Percentiles rank a stretch among this genome's conserved stretches.
Evolutionary conservation across 2,797 vertebrate species (phyloP).

Genomic region (Tangara arthus): DNA sequence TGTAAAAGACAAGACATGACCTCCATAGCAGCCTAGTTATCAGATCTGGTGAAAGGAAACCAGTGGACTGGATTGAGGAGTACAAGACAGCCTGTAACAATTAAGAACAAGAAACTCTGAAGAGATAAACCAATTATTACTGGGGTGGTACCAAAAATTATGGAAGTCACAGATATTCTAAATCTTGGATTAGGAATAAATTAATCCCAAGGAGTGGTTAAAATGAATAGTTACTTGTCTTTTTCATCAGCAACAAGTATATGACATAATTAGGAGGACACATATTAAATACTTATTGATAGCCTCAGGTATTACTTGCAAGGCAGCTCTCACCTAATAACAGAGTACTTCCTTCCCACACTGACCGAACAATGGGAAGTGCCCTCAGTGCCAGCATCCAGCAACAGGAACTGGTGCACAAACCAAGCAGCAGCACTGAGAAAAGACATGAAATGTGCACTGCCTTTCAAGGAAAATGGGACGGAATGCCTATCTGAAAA

Average conservation of each 20-base stretch:
- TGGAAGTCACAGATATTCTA: not conserved
- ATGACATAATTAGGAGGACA: not conserved
- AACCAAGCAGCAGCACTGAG: not conserved
- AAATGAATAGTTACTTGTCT: not conserved
- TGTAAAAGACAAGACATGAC: not conserved
- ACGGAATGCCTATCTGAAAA: not conserved
- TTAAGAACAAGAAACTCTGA: not conserved
- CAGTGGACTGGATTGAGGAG: not conserved
- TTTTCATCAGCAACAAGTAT: not conserved
- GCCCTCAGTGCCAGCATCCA: not conserved
- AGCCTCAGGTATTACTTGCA: not conserved
- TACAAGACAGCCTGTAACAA: not conserved
- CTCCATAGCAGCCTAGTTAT: not conserved
- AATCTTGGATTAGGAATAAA: not conserved
- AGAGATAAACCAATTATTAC: not conserved
- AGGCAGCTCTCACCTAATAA: not conserved
- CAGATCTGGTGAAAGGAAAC: not conserved
- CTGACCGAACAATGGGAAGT: not conserved
- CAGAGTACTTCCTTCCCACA: not conserved
- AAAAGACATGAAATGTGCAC: not conserved
- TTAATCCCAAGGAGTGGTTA: not conserved
- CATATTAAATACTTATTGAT: not conserved
- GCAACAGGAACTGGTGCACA: not conserved
- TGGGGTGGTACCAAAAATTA: not conserved
- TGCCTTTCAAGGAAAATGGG: not conserved